phyloP scores from a whole-genome alignment of 2,797 vertebrate genomes.

The Mus minutoides region DNA sequence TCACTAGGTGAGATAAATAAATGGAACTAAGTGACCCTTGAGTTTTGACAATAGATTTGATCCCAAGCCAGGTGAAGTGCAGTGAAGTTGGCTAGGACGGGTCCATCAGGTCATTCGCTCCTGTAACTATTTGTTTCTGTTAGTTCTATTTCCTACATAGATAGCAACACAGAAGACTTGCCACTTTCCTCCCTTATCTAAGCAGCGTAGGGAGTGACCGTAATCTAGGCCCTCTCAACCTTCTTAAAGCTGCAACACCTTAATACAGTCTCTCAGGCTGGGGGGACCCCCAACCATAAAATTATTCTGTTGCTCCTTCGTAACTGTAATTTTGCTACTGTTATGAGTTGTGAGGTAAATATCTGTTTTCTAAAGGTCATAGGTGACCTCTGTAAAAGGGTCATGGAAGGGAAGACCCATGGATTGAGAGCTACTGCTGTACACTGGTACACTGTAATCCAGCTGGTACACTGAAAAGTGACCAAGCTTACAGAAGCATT shows the following conservation, averaged over 20 bases:
- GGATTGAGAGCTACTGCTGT: not conserved
- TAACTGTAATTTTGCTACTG: not conserved
- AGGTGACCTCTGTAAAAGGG: not conserved
- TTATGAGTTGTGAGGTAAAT: not conserved
- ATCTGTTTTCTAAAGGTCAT: not conserved
- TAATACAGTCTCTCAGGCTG: not conserved
- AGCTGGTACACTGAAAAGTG: not conserved
- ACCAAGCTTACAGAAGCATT: not conserved
- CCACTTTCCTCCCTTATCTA: not conserved
- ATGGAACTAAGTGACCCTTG: not conserved
- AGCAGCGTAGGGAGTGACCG: not conserved
- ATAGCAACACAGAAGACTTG: not conserved
- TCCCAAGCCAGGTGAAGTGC: not conserved
- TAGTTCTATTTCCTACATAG: not conserved
- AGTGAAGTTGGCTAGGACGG: not conserved
- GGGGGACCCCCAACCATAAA: not conserved
- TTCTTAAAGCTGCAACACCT: not conserved
- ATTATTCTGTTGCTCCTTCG: not conserved
- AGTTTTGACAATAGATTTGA: slow-evolving; percentile 40
- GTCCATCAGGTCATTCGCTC: not conserved
- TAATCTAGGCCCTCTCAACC: not conserved
- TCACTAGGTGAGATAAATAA: not conserved
- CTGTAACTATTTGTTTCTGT: not conserved
- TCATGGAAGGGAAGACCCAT: not conserved
- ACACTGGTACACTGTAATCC: not conserved